Evolutionary conservation across 2,888 invertebrate species (phyloP).

Genomic region (Oeneis ivallda): DNA sequence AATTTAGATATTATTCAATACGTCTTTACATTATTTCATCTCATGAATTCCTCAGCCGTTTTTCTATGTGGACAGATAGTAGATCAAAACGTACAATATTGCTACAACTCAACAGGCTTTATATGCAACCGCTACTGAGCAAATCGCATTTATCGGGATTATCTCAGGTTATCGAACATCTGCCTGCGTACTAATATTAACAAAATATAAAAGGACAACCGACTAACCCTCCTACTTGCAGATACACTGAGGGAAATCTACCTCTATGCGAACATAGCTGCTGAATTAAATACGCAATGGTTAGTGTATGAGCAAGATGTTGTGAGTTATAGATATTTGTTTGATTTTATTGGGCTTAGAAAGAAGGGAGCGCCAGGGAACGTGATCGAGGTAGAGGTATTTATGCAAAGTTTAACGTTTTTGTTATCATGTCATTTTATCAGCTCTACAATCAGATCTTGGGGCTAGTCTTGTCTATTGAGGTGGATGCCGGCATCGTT

Average conservation of each 20-base stretch:
- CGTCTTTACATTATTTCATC: background rate
- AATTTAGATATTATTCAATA: background rate
- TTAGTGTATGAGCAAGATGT: conserved; percentile 10
- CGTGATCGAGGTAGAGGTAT: conserved; percentile 68
- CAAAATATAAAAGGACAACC: conserved; percentile 24
- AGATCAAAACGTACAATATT: conserved; percentile 46
- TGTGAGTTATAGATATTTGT: conserved; percentile 29
- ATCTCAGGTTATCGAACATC: conserved; percentile 74
- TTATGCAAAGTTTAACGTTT: conserved; percentile 65
- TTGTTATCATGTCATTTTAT: conserved; percentile 49
- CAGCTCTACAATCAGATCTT: conserved; percentile 42
- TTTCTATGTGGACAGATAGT: conserved; percentile 34
- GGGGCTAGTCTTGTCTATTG: conserved; percentile 28
- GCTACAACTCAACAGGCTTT: conserved; percentile 52
- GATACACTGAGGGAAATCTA: conserved; percentile 43
- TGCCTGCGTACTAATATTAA: conserved; percentile 48
- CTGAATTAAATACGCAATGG: conserved; percentile 41
- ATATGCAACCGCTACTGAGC: conserved; percentile 62
- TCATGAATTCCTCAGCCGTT: conserved; percentile 26
- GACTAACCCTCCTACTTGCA: conserved; percentile 30
- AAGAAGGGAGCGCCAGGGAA: conserved; percentile 56
- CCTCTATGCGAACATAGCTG: background rate
- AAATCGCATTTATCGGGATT: conserved; percentile 75
- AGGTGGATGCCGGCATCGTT: conserved; percentile 22
- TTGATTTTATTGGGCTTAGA: conserved; percentile 42